Evolutionary conservation across 2,113 vertebrate species (phyloP).

Genomic region (Mohoua ochrocephala): DNA sequence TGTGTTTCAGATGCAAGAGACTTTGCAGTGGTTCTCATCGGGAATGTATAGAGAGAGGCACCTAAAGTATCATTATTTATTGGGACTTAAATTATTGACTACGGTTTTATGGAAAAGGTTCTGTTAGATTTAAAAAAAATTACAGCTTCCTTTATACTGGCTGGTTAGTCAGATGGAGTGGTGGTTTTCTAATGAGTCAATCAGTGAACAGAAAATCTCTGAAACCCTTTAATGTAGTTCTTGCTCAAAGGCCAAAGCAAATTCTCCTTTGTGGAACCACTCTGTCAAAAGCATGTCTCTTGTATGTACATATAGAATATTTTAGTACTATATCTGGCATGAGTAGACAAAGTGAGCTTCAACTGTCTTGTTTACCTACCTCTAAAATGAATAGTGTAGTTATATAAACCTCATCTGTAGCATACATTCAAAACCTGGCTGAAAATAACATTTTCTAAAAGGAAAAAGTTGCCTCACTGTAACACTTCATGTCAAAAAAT

Average conservation of each 20-base stretch:
- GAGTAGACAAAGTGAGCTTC: neutral
- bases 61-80: neutral
- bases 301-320: neutral
- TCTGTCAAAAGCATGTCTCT: neutral
- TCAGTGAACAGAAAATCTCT: neutral
- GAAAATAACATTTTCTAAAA: constrained; percentile 4
- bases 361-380: neutral
- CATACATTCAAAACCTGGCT: neutral
- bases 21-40: neutral
- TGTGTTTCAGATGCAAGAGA: neutral
- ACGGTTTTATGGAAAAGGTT: neutral
- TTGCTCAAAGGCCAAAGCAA: neutral
- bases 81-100: neutral
- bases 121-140: neutral
- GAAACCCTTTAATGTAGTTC: neutral
- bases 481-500: neutral
- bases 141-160: neutral
- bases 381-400: constrained; percentile 25
- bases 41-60: neutral
- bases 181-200: neutral
- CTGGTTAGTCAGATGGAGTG: neutral
- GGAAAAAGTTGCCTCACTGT: neutral
- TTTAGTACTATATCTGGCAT: neutral
- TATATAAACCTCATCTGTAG: neutral
- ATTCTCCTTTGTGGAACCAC: neutral